These are phyloP conservation scores for Agelaius tricolor DNA, from an alignment of 2,113 vertebrate species.

Conservation along the genomic window DNA sequence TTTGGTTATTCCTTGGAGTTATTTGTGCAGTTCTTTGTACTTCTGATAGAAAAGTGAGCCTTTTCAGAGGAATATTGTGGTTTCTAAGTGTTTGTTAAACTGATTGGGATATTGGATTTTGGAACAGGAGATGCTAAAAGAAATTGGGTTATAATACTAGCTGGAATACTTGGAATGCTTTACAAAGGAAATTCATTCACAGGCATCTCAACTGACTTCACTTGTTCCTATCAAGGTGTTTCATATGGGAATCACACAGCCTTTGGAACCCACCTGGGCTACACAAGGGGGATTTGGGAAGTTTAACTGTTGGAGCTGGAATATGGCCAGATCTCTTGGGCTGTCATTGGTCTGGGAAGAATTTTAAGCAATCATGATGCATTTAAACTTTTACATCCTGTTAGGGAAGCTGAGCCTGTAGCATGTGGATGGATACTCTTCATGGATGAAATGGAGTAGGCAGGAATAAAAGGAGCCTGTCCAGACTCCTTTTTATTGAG, in stretches of 20 bases:
- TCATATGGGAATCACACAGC: neutral
- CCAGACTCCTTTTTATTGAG: neutral
- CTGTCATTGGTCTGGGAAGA: neutral
- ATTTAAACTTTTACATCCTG: rapidly evolving
- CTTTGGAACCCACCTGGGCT: neutral
- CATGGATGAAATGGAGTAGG: neutral
- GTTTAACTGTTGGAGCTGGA: neutral
- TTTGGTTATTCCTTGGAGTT: neutral
- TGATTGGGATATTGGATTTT: neutral
- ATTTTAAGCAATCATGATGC: rapidly evolving
- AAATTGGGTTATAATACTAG: neutral
- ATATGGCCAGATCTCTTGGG: neutral
- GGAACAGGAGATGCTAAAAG: neutral
- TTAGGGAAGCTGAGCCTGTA: neutral
- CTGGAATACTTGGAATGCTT: neutral
- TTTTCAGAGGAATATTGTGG: neutral
- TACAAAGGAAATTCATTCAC: neutral
- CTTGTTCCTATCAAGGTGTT: rapidly evolving
- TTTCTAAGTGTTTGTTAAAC: neutral
- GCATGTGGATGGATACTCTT: neutral
- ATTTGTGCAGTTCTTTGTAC: neutral
- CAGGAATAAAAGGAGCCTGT: neutral
- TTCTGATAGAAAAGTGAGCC: neutral
- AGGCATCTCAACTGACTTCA: neutral
- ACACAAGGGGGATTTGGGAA: rapidly evolving